Conservation (phyloP, 2,797 vertebrate species). For the Sciurus vulgaris region DNA sequence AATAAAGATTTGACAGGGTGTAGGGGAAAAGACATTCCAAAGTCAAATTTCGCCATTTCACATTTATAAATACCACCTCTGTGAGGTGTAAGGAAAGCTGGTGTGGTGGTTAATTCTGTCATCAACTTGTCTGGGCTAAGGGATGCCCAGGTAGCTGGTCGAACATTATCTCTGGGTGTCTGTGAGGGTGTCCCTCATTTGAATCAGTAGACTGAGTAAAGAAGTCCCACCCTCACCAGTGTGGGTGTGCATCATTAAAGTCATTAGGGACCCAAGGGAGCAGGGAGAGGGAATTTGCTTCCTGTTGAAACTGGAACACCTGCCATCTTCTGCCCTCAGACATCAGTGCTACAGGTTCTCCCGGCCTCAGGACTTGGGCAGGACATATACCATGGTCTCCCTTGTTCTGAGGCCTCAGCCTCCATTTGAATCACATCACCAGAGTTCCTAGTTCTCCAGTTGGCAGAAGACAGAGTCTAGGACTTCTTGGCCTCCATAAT, state of each 20-base stretch:
- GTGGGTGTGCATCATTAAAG: background rate
- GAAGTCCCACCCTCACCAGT: rapidly evolving
- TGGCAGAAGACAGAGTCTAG: background rate
- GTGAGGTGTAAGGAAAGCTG: background rate
- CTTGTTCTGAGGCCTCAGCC: background rate
- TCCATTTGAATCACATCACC: too few relatives aligned
- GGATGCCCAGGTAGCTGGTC: background rate
- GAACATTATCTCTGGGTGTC: background rate
- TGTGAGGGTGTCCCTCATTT: background rate
- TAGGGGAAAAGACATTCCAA: background rate
- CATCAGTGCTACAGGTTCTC: background rate
- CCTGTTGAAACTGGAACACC: background rate
- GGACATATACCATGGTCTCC: background rate
- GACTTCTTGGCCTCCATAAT: background rate
- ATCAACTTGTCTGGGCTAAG: background rate
- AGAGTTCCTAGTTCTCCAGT: background rate
- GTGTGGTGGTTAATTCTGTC: background rate
- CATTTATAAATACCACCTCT: background rate
- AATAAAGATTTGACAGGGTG: background rate
- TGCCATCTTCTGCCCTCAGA: background rate
- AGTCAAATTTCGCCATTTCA: background rate
- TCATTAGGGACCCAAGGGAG: too few relatives aligned
- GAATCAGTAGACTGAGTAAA: too few relatives aligned
- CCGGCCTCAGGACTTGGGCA: background rate
- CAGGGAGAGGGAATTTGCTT: background rate